phyloP scores from a whole-genome alignment of 2,797 vertebrate genomes.

The Otolemur crassicaudatus region DNA sequence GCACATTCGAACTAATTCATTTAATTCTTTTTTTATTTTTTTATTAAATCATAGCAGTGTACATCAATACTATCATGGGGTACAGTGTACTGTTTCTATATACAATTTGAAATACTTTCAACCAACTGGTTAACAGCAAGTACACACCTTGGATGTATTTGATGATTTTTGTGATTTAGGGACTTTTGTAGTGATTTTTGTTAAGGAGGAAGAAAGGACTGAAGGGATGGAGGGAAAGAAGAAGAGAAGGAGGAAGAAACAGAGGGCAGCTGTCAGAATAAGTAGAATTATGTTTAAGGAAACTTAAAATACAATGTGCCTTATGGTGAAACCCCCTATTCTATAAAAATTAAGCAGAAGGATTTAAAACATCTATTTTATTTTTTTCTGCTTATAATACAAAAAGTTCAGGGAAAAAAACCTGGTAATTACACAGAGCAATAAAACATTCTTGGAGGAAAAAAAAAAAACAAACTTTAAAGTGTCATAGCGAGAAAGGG shows the following conservation, averaged over 20 bases:
- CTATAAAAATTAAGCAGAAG: neutral
- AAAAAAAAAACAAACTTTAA: neutral
- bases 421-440: neutral
- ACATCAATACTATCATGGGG: no score
- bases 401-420: neutral
- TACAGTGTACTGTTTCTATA: no score
- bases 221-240: rapidly evolving
- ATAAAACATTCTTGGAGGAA: slow-evolving; percentile 8
- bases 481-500: neutral
- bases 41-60: no score
- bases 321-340: neutral
- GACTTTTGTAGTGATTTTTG: neutral
- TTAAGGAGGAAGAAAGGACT: neutral
- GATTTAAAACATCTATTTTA: neutral
- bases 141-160: neutral
- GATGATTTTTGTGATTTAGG: neutral
- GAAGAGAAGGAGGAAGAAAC: neutral
- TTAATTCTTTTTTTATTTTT: neutral
- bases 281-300: neutral
- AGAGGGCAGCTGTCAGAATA: neutral
- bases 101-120: no score
- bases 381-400: neutral
- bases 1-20: neutral
- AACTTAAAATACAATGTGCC: neutral
- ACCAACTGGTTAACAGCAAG: neutral